These are phyloP conservation scores for Phalacrocorax carbo DNA, from an alignment of 2,113 vertebrate species.

Conservation along the genomic window DNA sequence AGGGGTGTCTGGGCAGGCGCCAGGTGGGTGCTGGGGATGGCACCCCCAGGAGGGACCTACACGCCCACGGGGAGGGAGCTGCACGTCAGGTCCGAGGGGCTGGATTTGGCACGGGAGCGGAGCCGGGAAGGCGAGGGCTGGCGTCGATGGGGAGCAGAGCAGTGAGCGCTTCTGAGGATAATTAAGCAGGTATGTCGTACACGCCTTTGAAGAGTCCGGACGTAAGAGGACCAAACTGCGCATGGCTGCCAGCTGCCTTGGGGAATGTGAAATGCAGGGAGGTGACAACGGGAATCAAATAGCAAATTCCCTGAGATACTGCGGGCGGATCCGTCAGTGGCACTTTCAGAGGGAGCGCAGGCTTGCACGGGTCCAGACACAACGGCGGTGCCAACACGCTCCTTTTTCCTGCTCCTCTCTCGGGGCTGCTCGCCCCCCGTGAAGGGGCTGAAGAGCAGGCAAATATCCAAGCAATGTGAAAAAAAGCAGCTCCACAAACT, in stretches of 20 bases:
- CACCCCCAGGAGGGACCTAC: background rate
- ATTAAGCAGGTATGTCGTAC: background rate
- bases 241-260: background rate
- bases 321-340: accelerated
- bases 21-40: background rate
- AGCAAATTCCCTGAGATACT: background rate
- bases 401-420: background rate
- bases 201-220: background rate
- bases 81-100: accelerated
- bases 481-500: background rate
- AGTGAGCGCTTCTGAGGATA: background rate
- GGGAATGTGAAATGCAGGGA: background rate
- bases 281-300: background rate
- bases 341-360: background rate
- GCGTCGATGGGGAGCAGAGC: background rate
- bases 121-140: background rate
- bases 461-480: accelerated
- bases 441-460: background rate
- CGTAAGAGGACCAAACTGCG: background rate
- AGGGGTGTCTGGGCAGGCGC: background rate
- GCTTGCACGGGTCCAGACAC: background rate
- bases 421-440: background rate
- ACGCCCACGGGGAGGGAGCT: accelerated
- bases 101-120: background rate
- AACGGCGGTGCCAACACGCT: accelerated